Evolutionary conservation across 2,113 vertebrate species (phyloP), one percentile per base, ranked within the genome.

Genomic region (Odontophorus gujanensis): DNA sequence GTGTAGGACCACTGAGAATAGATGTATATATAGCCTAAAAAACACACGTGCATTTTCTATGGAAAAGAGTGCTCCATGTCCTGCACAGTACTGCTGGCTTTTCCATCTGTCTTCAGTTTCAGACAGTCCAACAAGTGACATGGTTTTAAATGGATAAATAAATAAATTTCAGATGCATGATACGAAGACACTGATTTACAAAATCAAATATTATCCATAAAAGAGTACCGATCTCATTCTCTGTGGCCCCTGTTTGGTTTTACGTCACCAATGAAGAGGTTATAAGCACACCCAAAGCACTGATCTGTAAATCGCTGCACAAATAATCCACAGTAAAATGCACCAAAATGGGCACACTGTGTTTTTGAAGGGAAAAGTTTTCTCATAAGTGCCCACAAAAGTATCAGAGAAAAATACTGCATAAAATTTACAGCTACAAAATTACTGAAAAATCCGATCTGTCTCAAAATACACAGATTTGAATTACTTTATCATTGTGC

Each of bases 401-500:
- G 4, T 8, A 83, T 43, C 19, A 82, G 32, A 85, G 32, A 80
- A 96, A 95, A 94, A 85, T 9, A 81, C 7, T 65, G 40, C 34
- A 79, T 34, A 13, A 91, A 92, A 96, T 81, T 74, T 69, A 57
- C n/a, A 88, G 57, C 83, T 83, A 24, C 55, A 65, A 85, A 47
- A 90, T 81, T 66, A 58, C 62, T 30, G 22, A 82, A 83, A 93
- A 89, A 73, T 34, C n/a, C 1, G 26, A 61, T 65, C 81, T 68
- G 36, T 42, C 81, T 61, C 87, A 13, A 91, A 96, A 90, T 19
- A 78, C 22, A 81, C 28, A 84, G 40, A 51, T 87, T 69, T 84
- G 48, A 74, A 86, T 74, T 82, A 51, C 81, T 84, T 92, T 92
- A 95, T 80, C 81, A 4, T 73, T 88, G 77, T 63, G 89, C 59